A percentile compares a stretch with the other conserved stretches of the same genome.
phyloP scores from a whole-genome alignment of 2,797 vertebrate genomes.

The Siniperca scherzeri region DNA sequence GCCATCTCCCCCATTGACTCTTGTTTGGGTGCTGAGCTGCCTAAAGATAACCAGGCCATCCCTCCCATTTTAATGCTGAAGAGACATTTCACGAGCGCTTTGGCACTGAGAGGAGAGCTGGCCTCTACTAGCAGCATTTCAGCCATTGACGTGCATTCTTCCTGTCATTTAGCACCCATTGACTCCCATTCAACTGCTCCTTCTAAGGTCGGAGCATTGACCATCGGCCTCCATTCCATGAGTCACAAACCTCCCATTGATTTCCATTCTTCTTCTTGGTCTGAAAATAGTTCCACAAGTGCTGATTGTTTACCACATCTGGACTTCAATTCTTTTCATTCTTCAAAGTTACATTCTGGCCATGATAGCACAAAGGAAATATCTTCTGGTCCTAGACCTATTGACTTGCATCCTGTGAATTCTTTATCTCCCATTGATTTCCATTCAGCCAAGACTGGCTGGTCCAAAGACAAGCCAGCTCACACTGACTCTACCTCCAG shows the following conservation, averaged over 20 bases:
- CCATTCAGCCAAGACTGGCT: neutral
- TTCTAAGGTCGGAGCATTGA: neutral
- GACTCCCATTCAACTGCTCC: neutral
- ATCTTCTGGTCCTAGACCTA: rapidly evolving
- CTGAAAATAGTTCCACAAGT: neutral
- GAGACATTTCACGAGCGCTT: neutral
- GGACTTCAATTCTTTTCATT: neutral
- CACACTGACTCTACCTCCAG: slow-evolving; percentile 32
- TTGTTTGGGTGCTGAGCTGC: neutral
- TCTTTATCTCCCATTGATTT: slow-evolving; percentile 4
- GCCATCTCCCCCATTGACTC: neutral
- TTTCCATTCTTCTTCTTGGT: neutral
- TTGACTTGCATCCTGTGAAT: slow-evolving; percentile 11
- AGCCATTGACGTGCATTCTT: neutral
- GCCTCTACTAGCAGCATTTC: neutral
- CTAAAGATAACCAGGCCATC: neutral
- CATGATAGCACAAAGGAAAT: neutral
- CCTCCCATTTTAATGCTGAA: slow-evolving; percentile 30
- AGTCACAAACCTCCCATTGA: neutral
- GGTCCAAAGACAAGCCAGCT: slow-evolving; percentile 11
- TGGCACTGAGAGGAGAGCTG: neutral
- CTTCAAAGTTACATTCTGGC: slow-evolving; percentile 5
- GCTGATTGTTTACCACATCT: neutral
- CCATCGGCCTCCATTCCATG: neutral
- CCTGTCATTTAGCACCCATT: neutral